Evolutionary conservation across 2,113 vertebrate species (phyloP).

Genomic region (Esox niger): DNA sequence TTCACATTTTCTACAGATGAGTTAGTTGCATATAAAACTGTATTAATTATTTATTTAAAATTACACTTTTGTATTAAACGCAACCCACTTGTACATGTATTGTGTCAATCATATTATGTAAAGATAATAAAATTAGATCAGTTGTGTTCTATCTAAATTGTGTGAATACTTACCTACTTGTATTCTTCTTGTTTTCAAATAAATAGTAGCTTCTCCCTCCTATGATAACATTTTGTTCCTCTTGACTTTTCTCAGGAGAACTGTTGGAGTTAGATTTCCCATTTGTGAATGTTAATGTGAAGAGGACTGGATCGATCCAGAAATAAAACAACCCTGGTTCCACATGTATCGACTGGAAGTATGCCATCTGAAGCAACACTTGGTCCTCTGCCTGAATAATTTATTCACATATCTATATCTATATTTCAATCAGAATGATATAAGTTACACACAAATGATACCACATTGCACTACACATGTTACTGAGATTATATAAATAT

Average conservation of each 20-base stretch:
- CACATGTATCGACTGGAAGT: constrained; percentile 35
- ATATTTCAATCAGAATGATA: constrained; percentile 23
- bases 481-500: constrained; percentile 48
- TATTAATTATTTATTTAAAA: too few relatives aligned
- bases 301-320: constrained; percentile 45
- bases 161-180: too few relatives aligned
- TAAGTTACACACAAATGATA: constrained; percentile 41
- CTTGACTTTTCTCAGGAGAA: neutral
- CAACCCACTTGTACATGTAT: too few relatives aligned
- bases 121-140: too few relatives aligned
- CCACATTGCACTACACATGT: constrained; percentile 29
- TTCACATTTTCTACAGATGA: too few relatives aligned
- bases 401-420: constrained; percentile 51
- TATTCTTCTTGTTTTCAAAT: neutral
- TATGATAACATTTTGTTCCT: neutral
- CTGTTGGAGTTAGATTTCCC: constrained; percentile 23
- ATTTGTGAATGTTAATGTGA: constrained; percentile 50
- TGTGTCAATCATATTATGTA: too few relatives aligned
- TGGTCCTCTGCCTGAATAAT: constrained; percentile 40
- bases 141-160: too few relatives aligned
- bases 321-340: constrained; percentile 29
- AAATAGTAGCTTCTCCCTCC: neutral
- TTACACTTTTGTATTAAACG: too few relatives aligned
- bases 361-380: neutral
- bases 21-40: too few relatives aligned